Conservation (phyloP, 2,113 vertebrate species). For the Atractosteus spatula region DNA sequence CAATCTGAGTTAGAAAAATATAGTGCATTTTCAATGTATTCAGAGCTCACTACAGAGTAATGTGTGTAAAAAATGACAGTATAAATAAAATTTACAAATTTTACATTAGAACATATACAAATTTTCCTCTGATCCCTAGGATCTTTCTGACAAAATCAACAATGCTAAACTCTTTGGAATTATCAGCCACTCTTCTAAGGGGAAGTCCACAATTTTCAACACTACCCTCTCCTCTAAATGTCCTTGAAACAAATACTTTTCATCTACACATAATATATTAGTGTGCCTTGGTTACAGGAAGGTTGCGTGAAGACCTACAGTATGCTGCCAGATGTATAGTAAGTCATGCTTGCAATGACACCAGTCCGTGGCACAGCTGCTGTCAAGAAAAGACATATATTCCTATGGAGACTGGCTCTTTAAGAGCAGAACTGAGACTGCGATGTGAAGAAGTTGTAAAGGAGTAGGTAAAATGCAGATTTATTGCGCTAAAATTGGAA, state of each 20-base stretch:
- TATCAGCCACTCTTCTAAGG: constrained; percentile 67
- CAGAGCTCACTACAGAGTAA: constrained; percentile 96
- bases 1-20: constrained; percentile 99
- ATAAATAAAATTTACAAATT: constrained; percentile 99
- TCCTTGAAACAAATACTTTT: constrained; percentile 32
- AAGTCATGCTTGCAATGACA: too few relatives aligned
- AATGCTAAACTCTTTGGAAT: constrained; percentile 95
- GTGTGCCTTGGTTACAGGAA: constrained; percentile 42
- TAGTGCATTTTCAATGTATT: constrained; percentile 99
- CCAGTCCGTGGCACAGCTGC: too few relatives aligned
- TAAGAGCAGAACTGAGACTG: constrained; percentile 29
- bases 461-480: constrained; percentile 23
- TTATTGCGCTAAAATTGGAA: constrained; percentile 61
- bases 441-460: background rate
- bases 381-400: too few relatives aligned
- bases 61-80: constrained; percentile 91
- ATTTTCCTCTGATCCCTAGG: constrained; percentile 74
- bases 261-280: background rate
- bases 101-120: constrained; percentile 98
- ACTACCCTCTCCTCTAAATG: constrained; percentile 14
- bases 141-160: constrained; percentile 78
- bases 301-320: constrained; percentile 11
- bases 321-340: too few relatives aligned
- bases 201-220: constrained; percentile 70
- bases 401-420: constrained; percentile 22